These are phyloP conservation scores for Aratinga solstitialis DNA, from an alignment of 2,797 vertebrate genomes.

Conservation along the genomic window DNA sequence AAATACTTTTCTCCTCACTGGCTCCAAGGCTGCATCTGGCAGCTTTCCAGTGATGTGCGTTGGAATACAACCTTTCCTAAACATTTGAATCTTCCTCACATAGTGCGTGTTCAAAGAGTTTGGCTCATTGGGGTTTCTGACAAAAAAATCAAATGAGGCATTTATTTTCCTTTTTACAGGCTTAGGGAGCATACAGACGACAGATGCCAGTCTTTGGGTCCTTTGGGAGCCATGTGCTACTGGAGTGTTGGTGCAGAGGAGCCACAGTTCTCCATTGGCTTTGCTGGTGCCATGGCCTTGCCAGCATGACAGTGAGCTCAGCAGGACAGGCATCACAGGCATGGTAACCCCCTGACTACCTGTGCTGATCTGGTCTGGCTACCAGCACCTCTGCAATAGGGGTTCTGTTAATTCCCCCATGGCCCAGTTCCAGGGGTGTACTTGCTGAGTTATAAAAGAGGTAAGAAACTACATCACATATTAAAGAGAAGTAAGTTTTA, in stretches of 20 bases:
- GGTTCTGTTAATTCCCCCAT: not conserved
- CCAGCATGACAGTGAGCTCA: not conserved
- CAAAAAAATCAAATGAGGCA: not conserved
- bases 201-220: not conserved
- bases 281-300: not conserved
- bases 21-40: conserved; percentile 39
- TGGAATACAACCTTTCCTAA: conserved; percentile 2
- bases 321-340: not conserved
- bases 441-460: not conserved
- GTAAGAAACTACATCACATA: not conserved
- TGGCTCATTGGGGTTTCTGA: not conserved
- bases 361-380: not conserved
- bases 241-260: not conserved
- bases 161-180: not conserved
- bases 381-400: not conserved
- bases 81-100: conserved; percentile 5
- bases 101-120: not conserved
- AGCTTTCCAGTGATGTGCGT: not conserved
- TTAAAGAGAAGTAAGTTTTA: not conserved
- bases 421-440: not conserved
- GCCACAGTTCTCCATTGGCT: not conserved
- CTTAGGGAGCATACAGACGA: not conserved
- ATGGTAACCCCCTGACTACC: not conserved
- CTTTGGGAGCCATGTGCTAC: not conserved
- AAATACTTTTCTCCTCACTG: conserved; percentile 22